A percentile compares a stretch with the other conserved stretches of the same genome.
Evolutionary conservation across 2,113 vertebrate species (phyloP).

Genomic region (Guaruba guarouba): DNA sequence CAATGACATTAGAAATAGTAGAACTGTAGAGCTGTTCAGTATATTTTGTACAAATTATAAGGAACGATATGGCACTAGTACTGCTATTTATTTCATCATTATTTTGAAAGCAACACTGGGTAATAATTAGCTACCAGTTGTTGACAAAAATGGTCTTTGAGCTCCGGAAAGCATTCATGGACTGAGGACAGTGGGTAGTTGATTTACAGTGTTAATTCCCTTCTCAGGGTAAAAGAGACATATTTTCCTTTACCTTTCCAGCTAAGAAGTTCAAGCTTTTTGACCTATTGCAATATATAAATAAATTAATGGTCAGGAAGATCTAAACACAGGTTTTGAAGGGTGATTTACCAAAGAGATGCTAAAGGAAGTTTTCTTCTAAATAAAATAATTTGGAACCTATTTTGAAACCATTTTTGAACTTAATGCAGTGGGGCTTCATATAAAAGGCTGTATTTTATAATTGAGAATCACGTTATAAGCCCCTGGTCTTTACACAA

Average conservation of each 20-base stretch:
- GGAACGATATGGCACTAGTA: not conserved
- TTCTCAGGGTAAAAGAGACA: not conserved
- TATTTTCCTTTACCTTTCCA: not conserved
- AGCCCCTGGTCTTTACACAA: not conserved
- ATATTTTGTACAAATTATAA: not conserved
- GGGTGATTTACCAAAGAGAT: not conserved
- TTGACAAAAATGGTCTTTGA: not conserved
- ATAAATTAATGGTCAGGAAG: not conserved
- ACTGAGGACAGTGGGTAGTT: not conserved
- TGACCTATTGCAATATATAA: not conserved
- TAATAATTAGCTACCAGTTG: not conserved
- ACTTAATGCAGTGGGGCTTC: not conserved
- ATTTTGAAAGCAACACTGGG: not conserved
- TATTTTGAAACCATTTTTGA: not conserved
- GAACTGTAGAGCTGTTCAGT: not conserved
- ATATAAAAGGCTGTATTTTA: not conserved
- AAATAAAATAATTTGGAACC: not conserved
- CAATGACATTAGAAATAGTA: not conserved
- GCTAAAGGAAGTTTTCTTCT: not conserved
- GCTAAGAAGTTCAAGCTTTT: not conserved
- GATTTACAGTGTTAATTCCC: not conserved
- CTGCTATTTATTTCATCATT: not conserved
- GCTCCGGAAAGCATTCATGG: not conserved
- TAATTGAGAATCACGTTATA: not conserved
- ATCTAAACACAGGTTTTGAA: not conserved